These are phyloP conservation scores for Mirza zaza DNA, from an alignment of 2,113 vertebrate genomes.

Conservation along the genomic window DNA sequence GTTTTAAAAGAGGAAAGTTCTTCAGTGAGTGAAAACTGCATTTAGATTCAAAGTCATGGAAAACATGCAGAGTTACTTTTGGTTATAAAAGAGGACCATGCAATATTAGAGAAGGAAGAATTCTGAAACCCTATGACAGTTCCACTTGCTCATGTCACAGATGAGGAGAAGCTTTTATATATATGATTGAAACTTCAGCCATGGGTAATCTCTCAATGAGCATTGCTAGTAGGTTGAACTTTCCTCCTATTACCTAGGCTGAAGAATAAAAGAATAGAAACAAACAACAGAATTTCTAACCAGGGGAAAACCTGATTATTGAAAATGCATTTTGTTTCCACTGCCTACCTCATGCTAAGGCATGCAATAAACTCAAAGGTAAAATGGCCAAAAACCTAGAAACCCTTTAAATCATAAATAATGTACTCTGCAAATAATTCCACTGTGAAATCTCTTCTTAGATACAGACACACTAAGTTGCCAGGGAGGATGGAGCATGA, in stretches of 20 bases:
- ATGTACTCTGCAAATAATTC: background rate
- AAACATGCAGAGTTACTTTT: background rate
- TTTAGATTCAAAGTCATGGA: background rate
- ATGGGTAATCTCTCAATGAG: background rate
- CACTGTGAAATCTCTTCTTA: background rate
- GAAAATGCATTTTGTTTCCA: background rate
- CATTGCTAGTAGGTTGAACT: background rate
- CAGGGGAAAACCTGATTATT: background rate
- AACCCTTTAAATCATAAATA: background rate
- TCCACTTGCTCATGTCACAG: background rate
- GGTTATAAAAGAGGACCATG: background rate
- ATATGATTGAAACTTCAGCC: background rate
- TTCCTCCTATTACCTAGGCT: background rate
- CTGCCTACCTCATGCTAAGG: background rate
- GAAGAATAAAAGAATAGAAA: background rate
- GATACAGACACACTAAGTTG: background rate
- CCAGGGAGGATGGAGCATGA: background rate
- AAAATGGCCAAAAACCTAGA: background rate
- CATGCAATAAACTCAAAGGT: background rate
- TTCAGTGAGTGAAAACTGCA: background rate
- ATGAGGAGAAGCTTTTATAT: background rate
- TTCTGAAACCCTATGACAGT: background rate
- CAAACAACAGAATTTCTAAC: background rate
- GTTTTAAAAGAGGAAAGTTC: background rate
- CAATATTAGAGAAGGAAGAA: background rate